Evolutionary conservation across 2,113 vertebrate species (phyloP), one percentile per base, ranked within the genome.

Genomic region (Hiodon alosoides): DNA sequence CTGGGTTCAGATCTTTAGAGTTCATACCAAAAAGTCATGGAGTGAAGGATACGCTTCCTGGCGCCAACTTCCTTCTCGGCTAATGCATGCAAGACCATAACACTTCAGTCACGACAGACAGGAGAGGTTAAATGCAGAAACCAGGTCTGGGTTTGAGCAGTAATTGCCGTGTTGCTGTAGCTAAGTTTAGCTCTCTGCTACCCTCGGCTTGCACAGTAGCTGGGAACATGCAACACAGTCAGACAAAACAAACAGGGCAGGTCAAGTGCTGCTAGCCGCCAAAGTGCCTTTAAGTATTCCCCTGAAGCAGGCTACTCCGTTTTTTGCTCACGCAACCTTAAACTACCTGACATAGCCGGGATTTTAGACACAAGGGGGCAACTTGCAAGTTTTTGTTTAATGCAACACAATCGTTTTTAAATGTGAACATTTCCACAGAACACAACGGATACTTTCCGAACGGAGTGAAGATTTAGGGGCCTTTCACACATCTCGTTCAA

Each of bases 131-230:
- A 69, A 9, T 16, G 53, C 50, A 69, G 67, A 31, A 31, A 31
- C 14, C 14, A 14, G 53, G 50, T 4, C 13, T 54, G 50, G n/a
- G 50, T 68, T 53, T 51, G 48, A 69, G 53, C n/a, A 66, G 31
- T 8, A 68, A 68, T 51, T 68, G 67, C 13, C 52, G 67, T 68
- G 47, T 68, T 68, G n/a, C 67, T 50, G 48, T 17, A 66, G 64
- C 64, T 66, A 66, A 66, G 46, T 66, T 66, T 66, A 66, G 64
- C 31, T 48, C 7, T 17, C 64, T 47, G 64, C 46, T 47, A 66
- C 48, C 48, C 31, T 65, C 31, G 48, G 50, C 16, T 11, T 54
- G 67, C 50, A 11, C 67, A 53, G 67, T 16, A 54, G 51, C 51
- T 53, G 67, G 67, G 13, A 51, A 52, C 8, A 4, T n/a, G 67